Evolutionary conservation across 2,113 vertebrate species (phyloP).

Genomic region (Salminus brasiliensis): DNA sequence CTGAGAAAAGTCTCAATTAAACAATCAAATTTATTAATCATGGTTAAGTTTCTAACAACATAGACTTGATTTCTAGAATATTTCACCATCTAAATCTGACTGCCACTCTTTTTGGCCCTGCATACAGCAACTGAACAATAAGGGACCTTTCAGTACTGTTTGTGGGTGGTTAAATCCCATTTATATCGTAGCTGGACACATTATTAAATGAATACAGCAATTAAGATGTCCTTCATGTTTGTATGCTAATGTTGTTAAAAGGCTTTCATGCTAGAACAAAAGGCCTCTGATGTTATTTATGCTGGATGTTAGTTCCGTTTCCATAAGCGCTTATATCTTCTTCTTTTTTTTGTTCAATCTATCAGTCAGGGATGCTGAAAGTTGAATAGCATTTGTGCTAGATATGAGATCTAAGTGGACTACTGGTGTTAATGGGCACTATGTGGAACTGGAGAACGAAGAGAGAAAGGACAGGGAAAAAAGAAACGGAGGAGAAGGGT

Average conservation of each 20-base stretch:
- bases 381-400: background rate
- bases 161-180: background rate
- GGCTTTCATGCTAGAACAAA: background rate
- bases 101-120: background rate
- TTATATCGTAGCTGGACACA: background rate
- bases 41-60: background rate
- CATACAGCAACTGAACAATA: background rate
- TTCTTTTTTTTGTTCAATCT: background rate
- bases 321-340: background rate
- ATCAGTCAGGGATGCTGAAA: background rate
- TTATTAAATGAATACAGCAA: constrained; percentile 18
- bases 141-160: background rate
- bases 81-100: background rate
- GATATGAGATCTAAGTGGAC: too few species aligned
- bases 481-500: background rate
- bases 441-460: background rate
- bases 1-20: too few species aligned
- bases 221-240: background rate
- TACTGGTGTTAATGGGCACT: background rate
- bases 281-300: background rate
- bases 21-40: too few species aligned
- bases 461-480: background rate
- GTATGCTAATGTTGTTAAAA: background rate
- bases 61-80: background rate
- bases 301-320: background rate